Evolutionary conservation across 2,888 invertebrate genomes (phyloP), one percentile per base, ranked within the genome.

Genomic region (Orchesellides sinensis): DNA sequence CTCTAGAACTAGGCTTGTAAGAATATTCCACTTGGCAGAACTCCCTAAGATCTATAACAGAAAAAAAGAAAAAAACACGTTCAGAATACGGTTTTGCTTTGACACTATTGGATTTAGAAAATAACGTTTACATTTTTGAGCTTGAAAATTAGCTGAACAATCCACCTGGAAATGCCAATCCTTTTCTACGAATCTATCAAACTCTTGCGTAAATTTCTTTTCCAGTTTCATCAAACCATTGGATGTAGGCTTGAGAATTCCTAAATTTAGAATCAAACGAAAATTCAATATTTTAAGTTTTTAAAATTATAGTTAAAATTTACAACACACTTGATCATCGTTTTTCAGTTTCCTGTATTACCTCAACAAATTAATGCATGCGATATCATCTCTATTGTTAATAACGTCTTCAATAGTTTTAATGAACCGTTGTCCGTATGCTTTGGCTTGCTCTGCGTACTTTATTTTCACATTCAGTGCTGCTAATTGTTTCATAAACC

Each of bases 91-190:
- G 6, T 32, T 32, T 6, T 32, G 32, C 5, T 32, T 32, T 32
- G n/a, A 35, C 12, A 8, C 12, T 35, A 35, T 35, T 35, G 35
- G 5, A 35, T 35, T 8, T 4, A 10, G n/a, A 47, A 47, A 19
- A 49, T 49, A 3, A 1, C 19, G 19, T 49, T 54, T 54, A 23
- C 17, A 61, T 25, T 56, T 59, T 12, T 61, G 59, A 32, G 35
- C 59, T 25, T 61, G 23, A 12, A 29, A 23, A 23, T 0, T 14
- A 0, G 61, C 21, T 0, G 49, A 19, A 10, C 14, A 10, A 14
- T 69, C 52, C 6, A 78, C 1, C 0, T 69, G 10, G 21, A 78
- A 78, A 29, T 69, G 68, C 59, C 61, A 78, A 25, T 69, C 61
- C 14, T 69, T 69, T n/a, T 69, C 69, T 0, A 69, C 49, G 49